Evolutionary conservation across 2,888 invertebrate genomes (phyloP).

Genomic region (Eilema griseolum): DNA sequence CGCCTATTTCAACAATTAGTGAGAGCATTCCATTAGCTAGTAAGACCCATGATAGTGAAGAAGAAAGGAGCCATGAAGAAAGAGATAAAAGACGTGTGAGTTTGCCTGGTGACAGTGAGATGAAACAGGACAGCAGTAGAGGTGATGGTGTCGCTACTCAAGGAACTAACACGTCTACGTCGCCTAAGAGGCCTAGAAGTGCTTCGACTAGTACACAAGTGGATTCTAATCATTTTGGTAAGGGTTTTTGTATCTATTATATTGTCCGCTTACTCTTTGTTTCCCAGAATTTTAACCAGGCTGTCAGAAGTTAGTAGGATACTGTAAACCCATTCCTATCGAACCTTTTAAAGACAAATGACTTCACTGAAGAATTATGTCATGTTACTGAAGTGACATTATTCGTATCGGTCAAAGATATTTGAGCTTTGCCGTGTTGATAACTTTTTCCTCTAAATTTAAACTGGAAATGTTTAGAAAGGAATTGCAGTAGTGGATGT

Average conservation of each 20-base stretch:
- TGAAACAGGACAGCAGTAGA: constrained; percentile 78
- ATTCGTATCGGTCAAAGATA: no score
- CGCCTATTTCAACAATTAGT: constrained; percentile 91
- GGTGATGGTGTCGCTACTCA: constrained; percentile 74
- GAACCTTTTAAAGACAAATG: no score
- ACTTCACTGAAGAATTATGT: no score
- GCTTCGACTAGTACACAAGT: constrained; percentile 94
- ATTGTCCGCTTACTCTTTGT: no score
- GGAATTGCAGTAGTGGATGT: no score
- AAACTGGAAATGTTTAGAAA: no score
- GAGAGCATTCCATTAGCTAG: constrained; percentile 88
- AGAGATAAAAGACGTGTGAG: constrained; percentile 88
- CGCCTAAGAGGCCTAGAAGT: constrained; percentile 92
- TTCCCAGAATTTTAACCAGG: no score
- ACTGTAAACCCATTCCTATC: no score
- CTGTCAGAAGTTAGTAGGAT: no score
- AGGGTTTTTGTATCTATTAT: constrained; percentile 52
- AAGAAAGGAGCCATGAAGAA: constrained; percentile 76
- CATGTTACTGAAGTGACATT: no score
- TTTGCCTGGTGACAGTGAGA: constrained; percentile 85
- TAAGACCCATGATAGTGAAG: constrained; percentile 73
- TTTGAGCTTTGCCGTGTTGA: no score
- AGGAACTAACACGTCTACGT: constrained; percentile 79
- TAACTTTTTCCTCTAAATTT: no score
- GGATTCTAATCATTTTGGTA: constrained; percentile 94